Percentiles rank a stretch among this genome's conserved stretches.
Conservation (phyloP, 2,888 invertebrate species). For the Orchesellides sinensis region DNA sequence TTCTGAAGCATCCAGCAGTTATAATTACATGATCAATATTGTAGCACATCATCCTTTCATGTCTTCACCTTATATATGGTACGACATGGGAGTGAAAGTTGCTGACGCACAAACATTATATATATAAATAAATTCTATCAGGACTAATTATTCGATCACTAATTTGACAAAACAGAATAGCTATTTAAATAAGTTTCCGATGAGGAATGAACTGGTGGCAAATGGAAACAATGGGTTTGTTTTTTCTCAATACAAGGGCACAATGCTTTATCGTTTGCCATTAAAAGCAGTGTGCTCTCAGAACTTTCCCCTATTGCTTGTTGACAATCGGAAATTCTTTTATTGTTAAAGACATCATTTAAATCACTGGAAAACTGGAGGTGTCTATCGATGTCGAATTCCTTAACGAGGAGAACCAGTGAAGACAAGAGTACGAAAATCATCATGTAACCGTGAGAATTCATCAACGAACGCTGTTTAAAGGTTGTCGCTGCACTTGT, state of each 20-base stretch:
- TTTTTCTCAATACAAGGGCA: not conserved
- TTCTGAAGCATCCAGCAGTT: too few relatives aligned
- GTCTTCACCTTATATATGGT: too few relatives aligned
- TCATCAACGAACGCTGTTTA: conserved; percentile 8
- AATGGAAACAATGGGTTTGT: not conserved
- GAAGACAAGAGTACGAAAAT: conserved; percentile 37
- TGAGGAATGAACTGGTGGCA: not conserved
- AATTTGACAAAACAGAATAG: conserved; percentile 19
- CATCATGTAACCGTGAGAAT: conserved; percentile 37
- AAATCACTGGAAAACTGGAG: not conserved
- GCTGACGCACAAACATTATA: too few relatives aligned
- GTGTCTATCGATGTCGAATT: conserved; percentile 29
- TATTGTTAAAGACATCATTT: too few relatives aligned
- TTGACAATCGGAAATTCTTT: too few relatives aligned
- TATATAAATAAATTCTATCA: too few relatives aligned
- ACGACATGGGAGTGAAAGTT: too few relatives aligned
- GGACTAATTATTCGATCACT: conserved; percentile 27
- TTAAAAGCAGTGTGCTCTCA: too few relatives aligned
- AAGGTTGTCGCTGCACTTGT: conserved; percentile 42
- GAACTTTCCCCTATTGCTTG: too few relatives aligned
- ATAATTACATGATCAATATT: too few relatives aligned
- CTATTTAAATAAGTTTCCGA: not conserved
- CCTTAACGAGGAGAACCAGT: conserved; percentile 30
- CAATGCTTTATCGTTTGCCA: too few relatives aligned
- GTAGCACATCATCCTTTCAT: too few relatives aligned